Percentiles rank a stretch among this genome's conserved stretches.
These are phyloP conservation scores for Hyposoter dolosus DNA, from an alignment of 2,888 invertebrate genomes.

Conservation along the genomic window DNA sequence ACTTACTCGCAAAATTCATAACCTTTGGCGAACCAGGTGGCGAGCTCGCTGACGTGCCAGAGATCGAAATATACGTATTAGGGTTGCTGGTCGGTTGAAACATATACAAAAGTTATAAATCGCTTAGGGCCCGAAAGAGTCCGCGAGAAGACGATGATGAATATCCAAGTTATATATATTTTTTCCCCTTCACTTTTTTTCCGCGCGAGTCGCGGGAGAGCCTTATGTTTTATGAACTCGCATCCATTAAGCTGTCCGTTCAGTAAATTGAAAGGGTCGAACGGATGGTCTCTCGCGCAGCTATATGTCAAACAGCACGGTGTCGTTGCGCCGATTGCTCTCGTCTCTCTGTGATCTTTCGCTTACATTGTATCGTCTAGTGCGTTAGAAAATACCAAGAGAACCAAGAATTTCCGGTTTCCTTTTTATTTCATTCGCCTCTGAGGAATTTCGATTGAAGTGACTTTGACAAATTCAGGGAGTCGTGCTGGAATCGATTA, in stretches of 20 bases:
- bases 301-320: conserved; percentile 73
- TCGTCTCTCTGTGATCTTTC: conserved; percentile 54
- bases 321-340: conserved; percentile 73
- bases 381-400: conserved; percentile 20
- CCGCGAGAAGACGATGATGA: conserved; percentile 70
- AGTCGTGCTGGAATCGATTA: conserved; percentile 53
- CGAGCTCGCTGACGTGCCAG: conserved; percentile 41
- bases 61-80: conserved; percentile 48
- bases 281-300: conserved; percentile 67
- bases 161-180: conserved; percentile 63
- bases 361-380: conserved; percentile 54
- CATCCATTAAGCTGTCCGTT: conserved; percentile 73
- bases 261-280: conserved; percentile 75
- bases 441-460: conserved; percentile 45
- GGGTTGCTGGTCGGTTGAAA: conserved; percentile 40
- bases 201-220: conserved; percentile 61
- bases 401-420: conserved; percentile 13
- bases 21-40: conserved; percentile 45
- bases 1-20: conserved; percentile 27
- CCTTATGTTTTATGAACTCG: conserved; percentile 75
- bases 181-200: conserved; percentile 52
- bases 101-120: conserved; percentile 65
- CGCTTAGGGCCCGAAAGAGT: conserved; percentile 62
- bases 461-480: conserved; percentile 54
- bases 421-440: conserved; percentile 6